phyloP scores from a whole-genome alignment of 2,797 vertebrate species.

The Manis javanica region DNA sequence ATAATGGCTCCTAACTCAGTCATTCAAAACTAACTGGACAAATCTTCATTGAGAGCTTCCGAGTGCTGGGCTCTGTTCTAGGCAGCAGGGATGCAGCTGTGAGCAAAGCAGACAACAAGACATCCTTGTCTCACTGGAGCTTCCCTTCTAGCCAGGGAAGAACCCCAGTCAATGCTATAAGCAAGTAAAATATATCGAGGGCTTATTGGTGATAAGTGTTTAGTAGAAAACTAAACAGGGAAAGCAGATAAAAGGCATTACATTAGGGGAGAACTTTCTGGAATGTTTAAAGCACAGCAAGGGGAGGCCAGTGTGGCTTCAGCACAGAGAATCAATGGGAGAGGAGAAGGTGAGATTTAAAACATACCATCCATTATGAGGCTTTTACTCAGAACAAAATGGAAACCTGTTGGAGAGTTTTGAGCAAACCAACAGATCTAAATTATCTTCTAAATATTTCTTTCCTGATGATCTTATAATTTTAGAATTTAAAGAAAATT shows the following conservation, averaged over 20 bases:
- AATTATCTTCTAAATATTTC: background rate
- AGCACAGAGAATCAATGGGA: background rate
- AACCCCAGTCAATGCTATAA: background rate
- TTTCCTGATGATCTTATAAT: background rate
- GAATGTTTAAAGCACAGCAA: background rate
- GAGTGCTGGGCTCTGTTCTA: background rate
- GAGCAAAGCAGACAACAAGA: background rate
- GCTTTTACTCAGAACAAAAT: background rate
- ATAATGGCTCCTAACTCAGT: background rate
- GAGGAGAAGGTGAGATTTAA: background rate
- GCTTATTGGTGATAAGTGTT: background rate
- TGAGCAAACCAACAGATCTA: background rate
- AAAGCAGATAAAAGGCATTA: background rate
- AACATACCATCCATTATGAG: background rate
- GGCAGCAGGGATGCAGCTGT: background rate
- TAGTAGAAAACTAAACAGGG: background rate
- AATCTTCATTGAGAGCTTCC: background rate
- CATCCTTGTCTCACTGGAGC: background rate
- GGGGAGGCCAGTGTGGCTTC: background rate
- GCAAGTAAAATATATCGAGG: background rate
- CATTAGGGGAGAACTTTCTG: background rate
- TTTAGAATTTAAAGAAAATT: slow-evolving; percentile 11
- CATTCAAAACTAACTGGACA: background rate
- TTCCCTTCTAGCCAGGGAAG: background rate
- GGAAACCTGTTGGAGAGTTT: background rate